phyloP scores from a whole-genome alignment of 2,113 vertebrate genomes.

The Reinhardtius hippoglossoides region DNA sequence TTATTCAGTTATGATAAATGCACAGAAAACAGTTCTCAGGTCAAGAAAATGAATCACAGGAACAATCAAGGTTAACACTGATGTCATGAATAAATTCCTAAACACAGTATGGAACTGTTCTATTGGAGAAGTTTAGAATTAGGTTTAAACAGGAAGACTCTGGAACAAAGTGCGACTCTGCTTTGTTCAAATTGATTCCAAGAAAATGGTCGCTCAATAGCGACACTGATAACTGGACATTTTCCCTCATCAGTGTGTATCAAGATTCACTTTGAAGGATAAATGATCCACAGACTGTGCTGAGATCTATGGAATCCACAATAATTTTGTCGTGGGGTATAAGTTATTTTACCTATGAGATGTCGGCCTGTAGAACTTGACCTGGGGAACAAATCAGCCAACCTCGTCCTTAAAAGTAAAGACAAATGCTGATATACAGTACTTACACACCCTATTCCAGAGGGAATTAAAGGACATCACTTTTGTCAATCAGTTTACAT shows the following conservation, averaged over 20 bases:
- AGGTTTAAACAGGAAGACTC: too few relatives aligned
- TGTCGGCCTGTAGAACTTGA: too few relatives aligned
- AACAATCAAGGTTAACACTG: not conserved
- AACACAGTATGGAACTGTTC: conserved; percentile 11
- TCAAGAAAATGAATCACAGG: not conserved
- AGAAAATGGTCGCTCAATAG: not conserved
- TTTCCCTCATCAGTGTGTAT: too few relatives aligned
- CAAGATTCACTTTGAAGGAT: too few relatives aligned
- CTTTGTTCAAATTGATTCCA: not conserved
- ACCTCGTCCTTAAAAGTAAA: too few relatives aligned
- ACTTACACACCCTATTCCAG: not conserved
- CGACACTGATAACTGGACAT: too few relatives aligned
- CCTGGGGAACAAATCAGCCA: too few relatives aligned
- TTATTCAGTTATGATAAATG: not conserved
- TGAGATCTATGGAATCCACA: not conserved
- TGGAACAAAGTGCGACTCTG: too few relatives aligned
- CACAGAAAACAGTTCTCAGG: too few relatives aligned
- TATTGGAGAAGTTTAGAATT: conserved; percentile 4
- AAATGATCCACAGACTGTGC: not conserved
- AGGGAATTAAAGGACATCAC: not conserved
- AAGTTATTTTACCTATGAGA: not conserved
- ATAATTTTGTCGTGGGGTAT: not conserved
- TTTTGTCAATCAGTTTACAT: not conserved
- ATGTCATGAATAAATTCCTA: not conserved
- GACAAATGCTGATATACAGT: not conserved